Evolutionary conservation across 2,888 invertebrate species (phyloP).

Genomic region (Teinopalpus imperialis): DNA sequence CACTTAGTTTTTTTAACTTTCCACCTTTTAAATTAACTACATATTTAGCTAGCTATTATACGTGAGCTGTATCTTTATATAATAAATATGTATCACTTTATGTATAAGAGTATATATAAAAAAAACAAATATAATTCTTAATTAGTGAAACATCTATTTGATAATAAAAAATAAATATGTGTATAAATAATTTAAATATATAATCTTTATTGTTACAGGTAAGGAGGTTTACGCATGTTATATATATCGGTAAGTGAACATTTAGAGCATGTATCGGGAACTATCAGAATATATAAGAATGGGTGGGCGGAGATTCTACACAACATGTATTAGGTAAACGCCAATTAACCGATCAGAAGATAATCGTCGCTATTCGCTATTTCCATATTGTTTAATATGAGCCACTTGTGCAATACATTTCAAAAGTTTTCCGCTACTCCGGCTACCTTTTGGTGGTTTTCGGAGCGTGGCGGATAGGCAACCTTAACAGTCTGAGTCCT

Average conservation of each 20-base stretch:
- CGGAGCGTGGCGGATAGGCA: conserved; percentile 81
- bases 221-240: conserved; percentile 41
- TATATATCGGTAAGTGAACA: conserved; percentile 46
- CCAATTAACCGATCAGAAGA: conserved; percentile 78
- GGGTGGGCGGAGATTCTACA: conserved; percentile 19
- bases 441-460: conserved; percentile 78
- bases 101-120: no score
- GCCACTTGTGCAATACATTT: conserved; percentile 73
- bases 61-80: not conserved
- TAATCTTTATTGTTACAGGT: conserved; percentile 71
- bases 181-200: no score
- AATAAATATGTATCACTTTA: no score
- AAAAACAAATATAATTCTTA: no score
- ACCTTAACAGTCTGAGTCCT: conserved; percentile 80
- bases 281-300: conserved; percentile 8
- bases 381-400: conserved; percentile 77
- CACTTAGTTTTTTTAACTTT: conserved; percentile 55
- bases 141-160: no score
- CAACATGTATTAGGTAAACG: conserved; percentile 59
- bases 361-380: conserved; percentile 74
- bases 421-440: conserved; percentile 75
- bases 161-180: no score
- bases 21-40: conserved; percentile 27
- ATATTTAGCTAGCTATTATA: no score
- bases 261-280: conserved; percentile 22